Conservation (phyloP, 2,888 invertebrate species). For the Camponotus fellah region DNA sequence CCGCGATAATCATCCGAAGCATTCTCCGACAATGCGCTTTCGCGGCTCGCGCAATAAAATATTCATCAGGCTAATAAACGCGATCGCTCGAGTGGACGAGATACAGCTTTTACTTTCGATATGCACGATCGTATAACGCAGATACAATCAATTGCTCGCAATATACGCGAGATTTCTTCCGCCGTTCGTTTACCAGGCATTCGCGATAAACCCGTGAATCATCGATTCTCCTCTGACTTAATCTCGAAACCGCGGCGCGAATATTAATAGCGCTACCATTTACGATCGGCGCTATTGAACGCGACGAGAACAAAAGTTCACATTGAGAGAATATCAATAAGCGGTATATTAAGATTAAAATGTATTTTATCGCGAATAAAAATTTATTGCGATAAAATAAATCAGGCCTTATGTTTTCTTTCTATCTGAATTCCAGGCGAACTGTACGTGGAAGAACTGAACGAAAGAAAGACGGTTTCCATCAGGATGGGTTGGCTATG, state of each 20-base stretch:
- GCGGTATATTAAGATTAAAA: neutral
- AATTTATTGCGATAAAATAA: constrained; percentile 39
- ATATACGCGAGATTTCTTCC: constrained; percentile 16
- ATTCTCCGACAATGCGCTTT: neutral
- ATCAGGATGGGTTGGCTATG: constrained; percentile 85
- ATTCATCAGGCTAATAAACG: constrained; percentile 32
- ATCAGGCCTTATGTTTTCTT: constrained; percentile 43
- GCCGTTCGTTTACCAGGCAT: neutral
- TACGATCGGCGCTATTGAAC: constrained; percentile 19
- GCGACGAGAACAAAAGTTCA: constrained; percentile 32
- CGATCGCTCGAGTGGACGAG: neutral
- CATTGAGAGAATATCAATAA: constrained; percentile 9
- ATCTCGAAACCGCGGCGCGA: constrained; percentile 29
- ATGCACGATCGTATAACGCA: constrained; percentile 4
- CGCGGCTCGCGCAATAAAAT: constrained; percentile 11
- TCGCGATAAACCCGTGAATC: constrained; percentile 41
- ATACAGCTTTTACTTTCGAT: constrained; percentile 21
- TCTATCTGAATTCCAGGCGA: constrained; percentile 78
- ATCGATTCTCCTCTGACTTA: constrained; percentile 40
- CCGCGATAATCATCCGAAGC: neutral
- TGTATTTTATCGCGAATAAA: neutral
- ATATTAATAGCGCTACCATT: constrained; percentile 41
- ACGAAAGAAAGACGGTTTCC: constrained; percentile 82
- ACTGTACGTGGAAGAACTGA: constrained; percentile 84
- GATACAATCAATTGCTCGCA: constrained; percentile 5